These are phyloP conservation scores for Struthidea cinerea DNA, from an alignment of 2,113 vertebrate species.

Conservation along the genomic window DNA sequence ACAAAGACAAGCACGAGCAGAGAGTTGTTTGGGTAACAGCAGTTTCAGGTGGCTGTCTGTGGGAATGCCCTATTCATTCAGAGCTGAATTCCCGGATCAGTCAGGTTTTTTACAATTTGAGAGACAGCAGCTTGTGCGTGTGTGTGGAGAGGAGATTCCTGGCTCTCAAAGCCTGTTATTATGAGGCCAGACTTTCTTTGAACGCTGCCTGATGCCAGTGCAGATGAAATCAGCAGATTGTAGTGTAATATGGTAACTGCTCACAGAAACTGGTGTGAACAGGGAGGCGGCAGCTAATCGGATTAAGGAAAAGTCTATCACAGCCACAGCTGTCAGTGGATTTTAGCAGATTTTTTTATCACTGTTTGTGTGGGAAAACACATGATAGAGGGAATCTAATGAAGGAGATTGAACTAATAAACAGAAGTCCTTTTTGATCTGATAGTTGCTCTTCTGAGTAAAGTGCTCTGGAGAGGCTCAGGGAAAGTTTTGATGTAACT, in stretches of 20 bases:
- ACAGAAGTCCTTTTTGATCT: conserved; percentile 56
- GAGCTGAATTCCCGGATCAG: background rate
- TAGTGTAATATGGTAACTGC: conserved; percentile 59
- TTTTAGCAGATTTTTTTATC: conserved; percentile 67
- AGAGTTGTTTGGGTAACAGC: background rate
- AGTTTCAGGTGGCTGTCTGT: background rate
- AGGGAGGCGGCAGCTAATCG: conserved; percentile 65
- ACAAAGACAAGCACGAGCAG: background rate
- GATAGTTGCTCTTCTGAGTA: conserved; percentile 38
- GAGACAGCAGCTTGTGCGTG: conserved; percentile 23
- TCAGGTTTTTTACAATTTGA: background rate
- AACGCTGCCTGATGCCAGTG: conserved; percentile 59
- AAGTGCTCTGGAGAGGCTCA: conserved; percentile 19
- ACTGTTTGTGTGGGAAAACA: conserved; percentile 44
- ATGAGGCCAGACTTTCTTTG: conserved; percentile 51
- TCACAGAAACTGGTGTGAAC: conserved; percentile 52
- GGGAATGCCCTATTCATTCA: background rate
- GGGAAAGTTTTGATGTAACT: conserved; percentile 19
- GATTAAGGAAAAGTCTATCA: conserved; percentile 73
- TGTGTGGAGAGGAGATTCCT: conserved; percentile 30
- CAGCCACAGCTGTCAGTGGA: conserved; percentile 61
- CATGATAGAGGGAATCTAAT: conserved; percentile 64
- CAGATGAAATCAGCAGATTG: conserved; percentile 68
- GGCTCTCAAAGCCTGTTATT: conserved; percentile 50
- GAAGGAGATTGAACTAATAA: conserved; percentile 71